A percentile compares a stretch with the other conserved stretches of the same genome.
Evolutionary conservation across 2,888 invertebrate species (phyloP).

Genomic region (Thymelicus sylvestris): DNA sequence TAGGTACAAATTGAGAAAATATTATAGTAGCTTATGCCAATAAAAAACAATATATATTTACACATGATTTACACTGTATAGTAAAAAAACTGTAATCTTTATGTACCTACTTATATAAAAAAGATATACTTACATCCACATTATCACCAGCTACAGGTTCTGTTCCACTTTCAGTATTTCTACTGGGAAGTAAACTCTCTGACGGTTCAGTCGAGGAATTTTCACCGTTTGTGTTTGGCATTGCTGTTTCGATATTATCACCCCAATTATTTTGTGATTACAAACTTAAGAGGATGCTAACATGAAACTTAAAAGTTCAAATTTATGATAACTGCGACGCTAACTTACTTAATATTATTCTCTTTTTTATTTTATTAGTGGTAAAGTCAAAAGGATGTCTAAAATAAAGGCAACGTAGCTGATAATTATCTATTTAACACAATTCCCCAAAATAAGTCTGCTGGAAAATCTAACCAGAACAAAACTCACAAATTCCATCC

Average conservation of each 20-base stretch:
- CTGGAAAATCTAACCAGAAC: neutral
- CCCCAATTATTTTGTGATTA: constrained; percentile 11
- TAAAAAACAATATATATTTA: too few species aligned
- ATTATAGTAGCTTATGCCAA: too few species aligned
- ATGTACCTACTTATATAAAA: neutral
- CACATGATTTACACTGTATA: too few species aligned
- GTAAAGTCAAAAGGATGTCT: neutral
- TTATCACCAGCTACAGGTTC: constrained; percentile 54
- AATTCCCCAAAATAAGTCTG: neutral
- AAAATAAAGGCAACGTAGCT: neutral
- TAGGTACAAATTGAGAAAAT: too few species aligned
- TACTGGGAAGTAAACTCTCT: constrained; percentile 56
- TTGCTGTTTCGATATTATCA: neutral
- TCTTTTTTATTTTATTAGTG: neutral
- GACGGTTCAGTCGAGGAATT: constrained; percentile 51
- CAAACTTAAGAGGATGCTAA: neutral
- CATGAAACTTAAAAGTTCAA: constrained; percentile 14
- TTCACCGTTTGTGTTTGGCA: constrained; percentile 53
- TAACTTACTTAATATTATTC: neutral
- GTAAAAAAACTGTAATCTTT: too few species aligned
- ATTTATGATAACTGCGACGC: constrained; percentile 8
- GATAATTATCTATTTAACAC: neutral
- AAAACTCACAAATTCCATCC: neutral
- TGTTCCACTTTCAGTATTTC: constrained; percentile 44
- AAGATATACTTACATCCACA: constrained; percentile 63